Percentiles rank a stretch among this genome's conserved stretches.
Evolutionary conservation across 2,888 invertebrate genomes (phyloP).

Genomic region (Conistra vaccinii): DNA sequence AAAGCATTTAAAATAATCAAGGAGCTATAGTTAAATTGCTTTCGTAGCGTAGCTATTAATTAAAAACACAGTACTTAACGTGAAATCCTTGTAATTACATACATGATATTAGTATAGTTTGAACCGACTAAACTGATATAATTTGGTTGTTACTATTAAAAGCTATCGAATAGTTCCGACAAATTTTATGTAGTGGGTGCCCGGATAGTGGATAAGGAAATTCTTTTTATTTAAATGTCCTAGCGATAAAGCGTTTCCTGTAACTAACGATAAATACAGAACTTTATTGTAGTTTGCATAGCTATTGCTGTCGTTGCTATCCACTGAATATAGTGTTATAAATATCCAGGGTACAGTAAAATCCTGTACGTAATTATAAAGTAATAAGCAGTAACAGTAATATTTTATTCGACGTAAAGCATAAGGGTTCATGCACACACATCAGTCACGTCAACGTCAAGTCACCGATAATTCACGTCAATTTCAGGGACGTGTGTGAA

Average conservation of each 20-base stretch:
- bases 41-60: background rate
- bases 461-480: too few species aligned
- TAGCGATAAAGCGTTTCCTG: slow-evolving; percentile 69
- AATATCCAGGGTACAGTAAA: background rate
- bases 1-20: background rate
- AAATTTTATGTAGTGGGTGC: slow-evolving; percentile 56
- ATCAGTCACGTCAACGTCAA: too few species aligned
- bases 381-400: too few species aligned
- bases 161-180: slow-evolving; percentile 35
- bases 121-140: too few species aligned
- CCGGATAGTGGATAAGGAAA: slow-evolving; percentile 58
- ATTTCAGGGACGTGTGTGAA: too few species aligned
- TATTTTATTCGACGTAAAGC: too few species aligned
- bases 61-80: background rate
- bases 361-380: background rate
- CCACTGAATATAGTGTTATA: slow-evolving; percentile 15
- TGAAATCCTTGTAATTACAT: background rate
- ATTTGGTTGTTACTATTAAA: background rate
- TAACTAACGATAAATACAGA: slow-evolving; percentile 56
- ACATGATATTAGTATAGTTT: background rate
- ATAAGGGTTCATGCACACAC: too few species aligned
- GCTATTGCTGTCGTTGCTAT: slow-evolving; percentile 11
- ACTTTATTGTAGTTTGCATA: slow-evolving; percentile 51
- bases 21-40: background rate
- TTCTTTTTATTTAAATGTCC: slow-evolving; percentile 53